Conservation (phyloP, 2,113 vertebrate genomes). For the Paramormyrops kingsleyae region DNA sequence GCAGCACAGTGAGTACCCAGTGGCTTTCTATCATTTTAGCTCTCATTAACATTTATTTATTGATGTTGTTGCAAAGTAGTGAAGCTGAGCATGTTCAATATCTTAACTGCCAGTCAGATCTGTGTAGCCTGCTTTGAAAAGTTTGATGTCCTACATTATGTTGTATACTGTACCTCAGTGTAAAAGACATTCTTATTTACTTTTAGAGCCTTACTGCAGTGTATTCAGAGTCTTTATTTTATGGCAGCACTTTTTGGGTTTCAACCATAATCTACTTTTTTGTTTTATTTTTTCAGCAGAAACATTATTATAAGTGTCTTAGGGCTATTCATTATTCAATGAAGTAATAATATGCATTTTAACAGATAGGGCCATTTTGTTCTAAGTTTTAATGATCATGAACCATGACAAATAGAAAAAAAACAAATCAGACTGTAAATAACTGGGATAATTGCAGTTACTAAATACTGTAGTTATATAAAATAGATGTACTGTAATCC, state of each 20-base stretch:
- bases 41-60: slow-evolving; percentile 9
- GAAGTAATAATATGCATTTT: not conserved
- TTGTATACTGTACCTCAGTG: not conserved
- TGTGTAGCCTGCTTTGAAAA: not conserved
- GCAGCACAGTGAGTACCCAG: slow-evolving; percentile 62
- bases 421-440: not conserved
- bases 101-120: slow-evolving; percentile 31
- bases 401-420: not conserved
- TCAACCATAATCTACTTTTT: not conserved
- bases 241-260: not conserved
- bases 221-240: not conserved
- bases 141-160: not conserved
- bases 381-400: not conserved
- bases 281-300: not conserved
- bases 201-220: not conserved
- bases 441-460: not conserved
- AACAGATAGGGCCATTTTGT: not conserved
- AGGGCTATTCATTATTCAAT: not conserved
- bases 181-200: not conserved
- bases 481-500: not conserved
- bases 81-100: slow-evolving; percentile 31
- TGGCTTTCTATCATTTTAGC: slow-evolving; percentile 31
- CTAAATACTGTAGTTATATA: not conserved
- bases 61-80: slow-evolving; percentile 28
- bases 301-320: not conserved